Percentiles rank a stretch among this genome's conserved stretches.
Evolutionary conservation across 2,888 invertebrate genomes (phyloP).

Genomic region (Agrochola litura): DNA sequence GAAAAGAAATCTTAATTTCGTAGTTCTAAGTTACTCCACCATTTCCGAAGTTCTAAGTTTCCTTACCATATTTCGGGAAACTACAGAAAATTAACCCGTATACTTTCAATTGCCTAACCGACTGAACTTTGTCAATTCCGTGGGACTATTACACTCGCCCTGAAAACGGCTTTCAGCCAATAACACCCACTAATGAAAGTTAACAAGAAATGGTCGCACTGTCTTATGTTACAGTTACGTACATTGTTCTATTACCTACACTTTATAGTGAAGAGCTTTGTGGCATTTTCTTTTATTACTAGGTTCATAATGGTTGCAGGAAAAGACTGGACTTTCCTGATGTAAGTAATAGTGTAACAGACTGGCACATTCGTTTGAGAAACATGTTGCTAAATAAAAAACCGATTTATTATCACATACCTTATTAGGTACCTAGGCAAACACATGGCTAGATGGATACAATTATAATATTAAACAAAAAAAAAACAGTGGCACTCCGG

Average conservation of each 20-base stretch:
- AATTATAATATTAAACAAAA: neutral
- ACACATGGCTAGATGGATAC: neutral
- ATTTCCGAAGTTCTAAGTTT: constrained; percentile 7
- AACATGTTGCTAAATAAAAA: neutral
- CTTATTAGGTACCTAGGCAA: neutral
- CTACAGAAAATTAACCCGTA: constrained; percentile 28
- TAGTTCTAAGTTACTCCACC: constrained; percentile 4
- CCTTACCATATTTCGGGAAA: constrained; percentile 14
- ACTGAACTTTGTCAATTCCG: constrained; percentile 64
- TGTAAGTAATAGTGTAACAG: neutral
- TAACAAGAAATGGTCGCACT: constrained; percentile 73
- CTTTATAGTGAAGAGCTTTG: constrained; percentile 38
- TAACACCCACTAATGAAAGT: constrained; percentile 81
- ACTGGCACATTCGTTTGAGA: neutral
- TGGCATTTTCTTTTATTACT: constrained; percentile 52
- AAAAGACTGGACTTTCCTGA: constrained; percentile 9
- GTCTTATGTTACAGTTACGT: constrained; percentile 66
- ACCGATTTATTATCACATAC: neutral
- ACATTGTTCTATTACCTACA: constrained; percentile 57
- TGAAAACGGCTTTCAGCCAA: constrained; percentile 66
- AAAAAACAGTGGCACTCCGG: neutral
- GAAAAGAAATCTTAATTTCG: constrained; percentile 27
- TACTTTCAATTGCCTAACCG: constrained; percentile 29
- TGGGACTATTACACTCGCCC: constrained; percentile 58
- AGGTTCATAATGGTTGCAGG: constrained; percentile 24